phyloP scores from a whole-genome alignment of 2,888 invertebrate genomes.

The Eueremaeus valkanovi region DNA sequence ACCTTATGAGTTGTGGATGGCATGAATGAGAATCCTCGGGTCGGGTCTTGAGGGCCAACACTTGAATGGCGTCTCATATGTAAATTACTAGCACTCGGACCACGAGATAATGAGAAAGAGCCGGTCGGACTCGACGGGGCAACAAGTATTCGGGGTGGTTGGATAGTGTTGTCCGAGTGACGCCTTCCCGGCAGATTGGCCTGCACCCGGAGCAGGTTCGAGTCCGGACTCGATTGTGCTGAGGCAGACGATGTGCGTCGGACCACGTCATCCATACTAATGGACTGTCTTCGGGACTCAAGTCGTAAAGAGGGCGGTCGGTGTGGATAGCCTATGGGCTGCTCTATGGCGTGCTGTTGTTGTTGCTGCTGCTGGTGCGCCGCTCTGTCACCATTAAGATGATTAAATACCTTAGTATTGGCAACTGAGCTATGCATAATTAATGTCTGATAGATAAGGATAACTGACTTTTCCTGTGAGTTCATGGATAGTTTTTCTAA shows the following conservation, averaged over 20 bases:
- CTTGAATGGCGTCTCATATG: slow-evolving; percentile 84
- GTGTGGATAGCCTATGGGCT: slow-evolving; percentile 48
- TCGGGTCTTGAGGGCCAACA: slow-evolving; percentile 75
- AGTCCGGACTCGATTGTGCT: slow-evolving; percentile 59
- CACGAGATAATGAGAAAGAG: slow-evolving; percentile 43
- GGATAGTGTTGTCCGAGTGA: slow-evolving; percentile 83
- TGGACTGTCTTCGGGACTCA: slow-evolving; percentile 48
- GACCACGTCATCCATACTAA: slow-evolving; percentile 48
- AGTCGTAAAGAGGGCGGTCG: slow-evolving; percentile 48
- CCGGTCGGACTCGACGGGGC: slow-evolving; percentile 72
- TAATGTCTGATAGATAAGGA: neutral
- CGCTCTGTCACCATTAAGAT: neutral
- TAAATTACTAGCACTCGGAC: slow-evolving; percentile 62
- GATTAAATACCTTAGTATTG: too few relatives aligned
- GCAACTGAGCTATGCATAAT: too few relatives aligned
- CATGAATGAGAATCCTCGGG: slow-evolving; percentile 29
- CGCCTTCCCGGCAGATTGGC: slow-evolving; percentile 78
- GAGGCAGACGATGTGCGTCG: slow-evolving; percentile 46
- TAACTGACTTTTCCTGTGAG: slow-evolving; percentile 48
- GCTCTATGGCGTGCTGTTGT: slow-evolving; percentile 42
- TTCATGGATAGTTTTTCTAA: slow-evolving; percentile 69
- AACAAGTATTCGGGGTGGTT: slow-evolving; percentile 76
- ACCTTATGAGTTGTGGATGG: slow-evolving; percentile 28
- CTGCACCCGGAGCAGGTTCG: slow-evolving; percentile 78
- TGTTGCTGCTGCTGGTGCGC: neutral